Conservation (phyloP, 2,113 vertebrate genomes). For the Phrynocephalus versicolor region DNA sequence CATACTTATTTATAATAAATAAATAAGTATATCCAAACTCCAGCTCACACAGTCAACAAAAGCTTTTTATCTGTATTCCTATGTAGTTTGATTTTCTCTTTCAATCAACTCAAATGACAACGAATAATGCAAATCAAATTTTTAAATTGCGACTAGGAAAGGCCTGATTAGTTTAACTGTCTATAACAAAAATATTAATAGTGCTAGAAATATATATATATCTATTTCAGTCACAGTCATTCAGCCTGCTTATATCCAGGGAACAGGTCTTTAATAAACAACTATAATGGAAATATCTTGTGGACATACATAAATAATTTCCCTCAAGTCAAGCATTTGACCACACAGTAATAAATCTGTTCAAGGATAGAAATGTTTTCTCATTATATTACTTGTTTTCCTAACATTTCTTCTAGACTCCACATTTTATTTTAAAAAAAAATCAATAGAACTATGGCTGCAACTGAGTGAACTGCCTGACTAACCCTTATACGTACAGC, state of each 20-base stretch:
- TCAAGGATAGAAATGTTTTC: background rate
- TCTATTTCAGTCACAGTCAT: background rate
- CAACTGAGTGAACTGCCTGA: background rate
- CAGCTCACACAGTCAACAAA: background rate
- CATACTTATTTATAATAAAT: too few species aligned
- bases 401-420: background rate
- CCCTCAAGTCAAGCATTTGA: background rate
- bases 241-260: slow-evolving; percentile 10
- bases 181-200: background rate
- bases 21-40: background rate
- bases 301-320: slow-evolving; percentile 29
- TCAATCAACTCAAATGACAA: slow-evolving; percentile 24
- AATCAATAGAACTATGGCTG: background rate
- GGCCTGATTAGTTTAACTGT: slow-evolving; percentile 1
- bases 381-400: background rate
- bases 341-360: slow-evolving; percentile 14
- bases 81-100: background rate
- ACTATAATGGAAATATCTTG: slow-evolving; percentile 18
- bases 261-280: too few species aligned
- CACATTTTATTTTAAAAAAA: background rate
- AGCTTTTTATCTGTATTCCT: background rate
- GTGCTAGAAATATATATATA: background rate
- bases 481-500: background rate
- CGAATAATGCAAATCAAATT: slow-evolving; percentile 5
- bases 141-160: background rate